Base-by-base conservation (phyloP, 2,113 vertebrate genomes). In the Gulo gulo region DNA sequence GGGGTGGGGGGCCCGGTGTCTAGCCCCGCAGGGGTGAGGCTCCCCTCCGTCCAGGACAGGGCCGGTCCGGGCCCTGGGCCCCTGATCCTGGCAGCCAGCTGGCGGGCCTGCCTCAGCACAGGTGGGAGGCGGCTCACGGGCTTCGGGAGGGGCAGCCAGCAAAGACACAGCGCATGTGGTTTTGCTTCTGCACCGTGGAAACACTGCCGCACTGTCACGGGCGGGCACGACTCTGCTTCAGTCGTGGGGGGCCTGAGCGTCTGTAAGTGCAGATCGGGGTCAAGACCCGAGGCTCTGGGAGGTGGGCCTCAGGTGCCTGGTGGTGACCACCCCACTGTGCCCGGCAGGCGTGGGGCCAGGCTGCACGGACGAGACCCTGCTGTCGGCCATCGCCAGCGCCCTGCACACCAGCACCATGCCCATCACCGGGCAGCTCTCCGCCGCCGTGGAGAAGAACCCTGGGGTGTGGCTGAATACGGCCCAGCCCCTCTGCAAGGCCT, bases 391-490 rank as follows among this genome's bases (percentile, higher is more conserved):
- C 0, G 99, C 99, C 3, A 99, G 99, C 1, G 99, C 99, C 2
- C 99, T 99, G 87, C 99, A 99, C 98, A 99, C 99, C 7, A 99
- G 99, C 95, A 99, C 99, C 0, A 99, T 99, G 98, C 99, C 99
- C 73, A 99, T 99, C 98, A 99, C 99, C 0, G 99, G 99, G 0
- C 99, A 99, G 98, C 99, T 99, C 36, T 99, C 99, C 0, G 99
- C 99, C 0, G 99, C 99, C 0, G 99, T 99, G 74, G 99, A 99
- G 98, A 99, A 99, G 98, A 99, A 99, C 97, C 99, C 99, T 0
- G 99, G 99, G 0, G 99, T 99, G 0, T 99, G 99, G 99, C 99
- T 99, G 2, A 99, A 99, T 98, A 99, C 99, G 0, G 98, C 99
- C 0, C 99, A 99, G 98, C 99, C 99, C 0, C 99, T 99, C 52